Percentiles rank a stretch among this genome's conserved stretches.
phyloP scores from a whole-genome alignment of 1,140 invertebrate genomes.

The Pinna nobilis region DNA sequence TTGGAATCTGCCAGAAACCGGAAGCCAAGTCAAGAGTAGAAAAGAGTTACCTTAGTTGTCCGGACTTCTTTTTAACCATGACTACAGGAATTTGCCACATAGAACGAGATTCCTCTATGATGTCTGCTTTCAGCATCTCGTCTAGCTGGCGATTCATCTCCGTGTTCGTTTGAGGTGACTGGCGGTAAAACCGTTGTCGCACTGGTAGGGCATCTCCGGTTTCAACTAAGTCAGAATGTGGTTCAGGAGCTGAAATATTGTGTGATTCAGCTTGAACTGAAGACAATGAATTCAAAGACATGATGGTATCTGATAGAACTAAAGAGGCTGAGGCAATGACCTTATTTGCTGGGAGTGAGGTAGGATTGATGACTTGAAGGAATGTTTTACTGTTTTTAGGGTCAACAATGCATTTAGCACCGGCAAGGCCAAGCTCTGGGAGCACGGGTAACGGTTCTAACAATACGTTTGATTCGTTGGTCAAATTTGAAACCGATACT shows the following conservation, averaged over 20 bases:
- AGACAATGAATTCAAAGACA: not conserved
- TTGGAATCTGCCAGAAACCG: conserved; percentile 41
- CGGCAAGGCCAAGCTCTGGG: conserved; percentile 14
- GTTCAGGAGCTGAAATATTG: conserved; percentile 7
- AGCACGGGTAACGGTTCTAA: conserved; percentile 11
- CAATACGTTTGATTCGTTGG: not conserved
- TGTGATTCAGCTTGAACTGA: not conserved
- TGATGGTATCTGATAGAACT: not conserved
- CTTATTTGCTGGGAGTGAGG: conserved; percentile 4
- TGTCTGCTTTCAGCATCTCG: conserved; percentile 19
- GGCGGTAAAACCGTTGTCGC: not conserved
- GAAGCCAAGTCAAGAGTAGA: conserved; percentile 29
- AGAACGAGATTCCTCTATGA: conserved; percentile 5
- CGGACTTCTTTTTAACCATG: conserved; percentile 39
- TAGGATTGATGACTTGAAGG: conserved; percentile 14
- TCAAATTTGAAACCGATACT: not conserved
- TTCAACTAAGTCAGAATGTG: conserved; percentile 24
- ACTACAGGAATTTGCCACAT: conserved; percentile 36
- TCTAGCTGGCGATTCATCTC: conserved; percentile 3
- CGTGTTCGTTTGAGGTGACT: not conserved
- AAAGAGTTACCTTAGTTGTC: conserved; percentile 28
- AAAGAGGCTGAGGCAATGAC: conserved; percentile 6
- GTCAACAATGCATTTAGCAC: conserved; percentile 20
- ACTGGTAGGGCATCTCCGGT: not conserved
- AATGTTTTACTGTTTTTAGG: not conserved